These are phyloP conservation scores for Diprion similis DNA, from an alignment of 1,140 invertebrate species.

Conservation along the genomic window DNA sequence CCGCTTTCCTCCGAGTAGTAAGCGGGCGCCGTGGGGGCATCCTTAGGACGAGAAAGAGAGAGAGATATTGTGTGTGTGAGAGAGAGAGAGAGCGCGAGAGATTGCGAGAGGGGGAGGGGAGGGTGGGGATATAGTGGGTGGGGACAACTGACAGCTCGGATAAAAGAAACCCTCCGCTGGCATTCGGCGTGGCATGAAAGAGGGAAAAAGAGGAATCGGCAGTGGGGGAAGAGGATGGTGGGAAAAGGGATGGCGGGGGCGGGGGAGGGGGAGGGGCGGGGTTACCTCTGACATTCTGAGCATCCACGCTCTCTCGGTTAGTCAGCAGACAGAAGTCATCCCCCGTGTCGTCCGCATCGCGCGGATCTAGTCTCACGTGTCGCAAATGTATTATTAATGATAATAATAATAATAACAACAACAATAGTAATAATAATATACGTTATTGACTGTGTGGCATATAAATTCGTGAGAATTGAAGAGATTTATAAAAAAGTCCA, in stretches of 20 bases:
- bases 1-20: not conserved
- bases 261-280: constrained; percentile 20
- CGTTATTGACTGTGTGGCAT: no score
- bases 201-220: constrained; percentile 3
- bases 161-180: constrained; percentile 30
- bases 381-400: no score
- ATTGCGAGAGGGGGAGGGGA: constrained; percentile 18
- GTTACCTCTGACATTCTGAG: constrained; percentile 6
- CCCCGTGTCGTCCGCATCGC: not conserved
- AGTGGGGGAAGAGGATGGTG: not conserved
- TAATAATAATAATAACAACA: no score
- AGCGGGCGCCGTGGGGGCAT: not conserved
- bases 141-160: constrained; percentile 28
- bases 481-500: no score
- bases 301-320: not conserved
- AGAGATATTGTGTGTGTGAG: no score
- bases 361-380: not conserved
- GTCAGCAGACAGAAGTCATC: not conserved
- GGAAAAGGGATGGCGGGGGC: constrained; percentile 6
- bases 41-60: not conserved
- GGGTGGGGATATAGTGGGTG: constrained; percentile 20
- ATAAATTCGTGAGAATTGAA: no score
- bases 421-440: no score
- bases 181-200: constrained; percentile 22
- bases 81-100: not conserved